Conservation (phyloP, 2,113 vertebrate genomes). For the Gymnorhina tibicen region DNA sequence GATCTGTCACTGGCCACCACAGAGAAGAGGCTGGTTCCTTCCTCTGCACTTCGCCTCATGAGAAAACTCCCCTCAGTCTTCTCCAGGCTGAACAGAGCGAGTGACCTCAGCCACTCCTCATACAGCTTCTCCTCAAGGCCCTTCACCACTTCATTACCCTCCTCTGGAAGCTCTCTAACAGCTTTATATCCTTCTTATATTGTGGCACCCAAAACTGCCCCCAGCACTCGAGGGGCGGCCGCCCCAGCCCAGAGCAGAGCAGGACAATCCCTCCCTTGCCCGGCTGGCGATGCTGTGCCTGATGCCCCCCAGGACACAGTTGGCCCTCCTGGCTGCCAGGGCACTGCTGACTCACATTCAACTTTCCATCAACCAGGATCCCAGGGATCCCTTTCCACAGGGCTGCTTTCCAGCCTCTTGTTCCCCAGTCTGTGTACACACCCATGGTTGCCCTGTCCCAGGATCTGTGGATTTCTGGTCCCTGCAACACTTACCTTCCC, state of each 20-base stretch:
- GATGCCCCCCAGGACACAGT: not conserved
- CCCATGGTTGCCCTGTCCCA: not conserved
- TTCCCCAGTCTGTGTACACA: not conserved
- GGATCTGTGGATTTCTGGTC: not conserved
- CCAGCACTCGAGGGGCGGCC: fast-evolving
- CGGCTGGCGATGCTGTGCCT: not conserved
- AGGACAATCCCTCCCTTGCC: not conserved
- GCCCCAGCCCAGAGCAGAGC: not conserved
- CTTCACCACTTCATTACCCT: not conserved
- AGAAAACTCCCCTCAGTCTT: not conserved
- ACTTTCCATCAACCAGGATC: fast-evolving
- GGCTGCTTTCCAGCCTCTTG: not conserved
- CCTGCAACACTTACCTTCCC: not conserved
- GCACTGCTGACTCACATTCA: not conserved
- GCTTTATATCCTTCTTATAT: not conserved
- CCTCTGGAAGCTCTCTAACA: not conserved
- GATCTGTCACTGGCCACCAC: not conserved
- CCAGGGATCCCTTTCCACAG: not conserved
- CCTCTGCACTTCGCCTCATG: not conserved
- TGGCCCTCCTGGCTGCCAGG: not conserved
- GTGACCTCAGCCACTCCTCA: not conserved
- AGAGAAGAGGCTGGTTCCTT: not conserved
- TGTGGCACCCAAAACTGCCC: not conserved
- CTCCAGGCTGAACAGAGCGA: not conserved
- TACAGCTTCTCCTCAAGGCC: fast-evolving